Conservation (phyloP, 2,113 vertebrate genomes). For the Antidorcas marsupialis region DNA sequence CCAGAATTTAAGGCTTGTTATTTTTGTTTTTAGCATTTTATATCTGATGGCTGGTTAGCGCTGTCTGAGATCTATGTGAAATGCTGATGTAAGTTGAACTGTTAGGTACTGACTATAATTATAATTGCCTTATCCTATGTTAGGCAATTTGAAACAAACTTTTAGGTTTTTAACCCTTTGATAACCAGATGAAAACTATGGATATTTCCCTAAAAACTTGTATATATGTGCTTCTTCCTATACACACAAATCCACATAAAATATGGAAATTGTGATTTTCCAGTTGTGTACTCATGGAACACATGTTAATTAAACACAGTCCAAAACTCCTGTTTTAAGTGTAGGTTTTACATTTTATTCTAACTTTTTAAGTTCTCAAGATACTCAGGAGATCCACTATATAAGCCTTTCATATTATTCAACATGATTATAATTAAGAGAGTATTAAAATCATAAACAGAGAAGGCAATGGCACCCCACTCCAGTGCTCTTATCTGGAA, state of each 20-base stretch:
- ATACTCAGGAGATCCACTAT: not conserved
- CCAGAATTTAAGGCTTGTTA: not conserved
- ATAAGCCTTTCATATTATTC: not conserved
- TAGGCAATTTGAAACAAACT: not conserved
- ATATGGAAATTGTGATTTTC: not conserved
- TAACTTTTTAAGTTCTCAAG: not conserved
- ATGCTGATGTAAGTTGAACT: not conserved
- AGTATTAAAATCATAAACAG: not conserved
- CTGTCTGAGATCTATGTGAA: not conserved
- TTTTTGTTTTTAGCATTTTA: not conserved
- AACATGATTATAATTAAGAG: not conserved
- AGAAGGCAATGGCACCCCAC: no score
- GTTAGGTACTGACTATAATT: not conserved
- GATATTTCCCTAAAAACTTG: not conserved
- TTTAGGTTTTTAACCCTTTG: not conserved
- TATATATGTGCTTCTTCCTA: not conserved
- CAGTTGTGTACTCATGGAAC: not conserved
- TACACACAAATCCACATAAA: not conserved
- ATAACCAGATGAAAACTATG: not conserved
- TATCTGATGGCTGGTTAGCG: not conserved
- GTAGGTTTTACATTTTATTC: conserved; percentile 4
- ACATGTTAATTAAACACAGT: not conserved
- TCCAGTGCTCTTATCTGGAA: no score
- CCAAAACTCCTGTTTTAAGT: not conserved
- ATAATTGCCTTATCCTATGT: not conserved